Percentiles rank a stretch among this genome's conserved stretches.
phyloP scores from a whole-genome alignment of 1,140 invertebrate genomes.

The Parapsyche elsis region DNA sequence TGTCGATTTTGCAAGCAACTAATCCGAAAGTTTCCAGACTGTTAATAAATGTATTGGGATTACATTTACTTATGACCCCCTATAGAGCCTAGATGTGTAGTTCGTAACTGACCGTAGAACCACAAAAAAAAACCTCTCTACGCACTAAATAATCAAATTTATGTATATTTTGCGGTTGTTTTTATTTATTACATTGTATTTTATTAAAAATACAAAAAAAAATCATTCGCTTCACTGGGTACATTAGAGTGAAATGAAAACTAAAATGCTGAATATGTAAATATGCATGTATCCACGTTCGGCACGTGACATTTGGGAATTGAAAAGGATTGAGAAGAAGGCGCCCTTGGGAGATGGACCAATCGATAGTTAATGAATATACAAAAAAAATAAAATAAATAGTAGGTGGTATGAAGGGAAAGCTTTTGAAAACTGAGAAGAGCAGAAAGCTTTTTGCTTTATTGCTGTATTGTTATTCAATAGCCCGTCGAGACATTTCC shows the following conservation, averaged over 20 bases:
- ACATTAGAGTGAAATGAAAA: too few species aligned
- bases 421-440: slow-evolving; percentile 20
- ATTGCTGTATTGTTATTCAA: slow-evolving; percentile 32
- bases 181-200: too few species aligned
- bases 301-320: background rate
- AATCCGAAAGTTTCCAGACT: slow-evolving; percentile 10
- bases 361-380: slow-evolving; percentile 20
- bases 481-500: slow-evolving; percentile 8
- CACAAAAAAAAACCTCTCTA: too few species aligned
- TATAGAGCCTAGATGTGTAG: background rate
- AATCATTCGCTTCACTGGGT: too few species aligned
- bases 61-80: background rate
- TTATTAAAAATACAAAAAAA: too few species aligned
- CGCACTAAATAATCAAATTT: too few species aligned
- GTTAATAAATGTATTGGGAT: background rate
- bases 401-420: background rate
- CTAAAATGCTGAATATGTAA: too few species aligned
- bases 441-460: slow-evolving; percentile 32
- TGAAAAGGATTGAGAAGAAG: background rate
- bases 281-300: too few species aligned
- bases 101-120: too few species aligned
- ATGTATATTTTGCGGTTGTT: too few species aligned
- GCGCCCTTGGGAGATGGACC: background rate
- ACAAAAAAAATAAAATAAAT: background rate
- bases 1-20: background rate